Evolutionary conservation across 2,888 invertebrate genomes (phyloP).

Genomic region (Marasmarcha lunaedactyla): DNA sequence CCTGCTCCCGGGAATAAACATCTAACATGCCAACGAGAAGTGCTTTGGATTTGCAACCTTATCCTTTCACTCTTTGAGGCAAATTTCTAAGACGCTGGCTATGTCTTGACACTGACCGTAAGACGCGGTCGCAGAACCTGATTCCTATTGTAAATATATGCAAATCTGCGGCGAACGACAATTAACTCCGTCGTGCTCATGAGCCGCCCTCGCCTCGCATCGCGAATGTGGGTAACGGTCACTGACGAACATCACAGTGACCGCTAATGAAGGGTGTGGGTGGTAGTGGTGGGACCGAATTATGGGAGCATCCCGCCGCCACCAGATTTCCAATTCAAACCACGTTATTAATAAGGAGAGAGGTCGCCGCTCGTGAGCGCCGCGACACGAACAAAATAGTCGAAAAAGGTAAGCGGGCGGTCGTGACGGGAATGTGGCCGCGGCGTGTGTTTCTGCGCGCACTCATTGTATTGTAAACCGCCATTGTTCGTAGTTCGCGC

Average conservation of each 20-base stretch:
- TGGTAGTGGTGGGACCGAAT: slow-evolving; percentile 20
- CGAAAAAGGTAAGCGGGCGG: slow-evolving; percentile 52
- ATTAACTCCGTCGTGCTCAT: slow-evolving; percentile 26
- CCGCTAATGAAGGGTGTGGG: too few species aligned
- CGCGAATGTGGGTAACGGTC: too few species aligned
- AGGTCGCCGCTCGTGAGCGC: slow-evolving; percentile 39
- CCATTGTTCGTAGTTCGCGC: slow-evolving; percentile 65
- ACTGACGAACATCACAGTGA: too few species aligned
- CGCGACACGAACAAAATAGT: slow-evolving; percentile 48
- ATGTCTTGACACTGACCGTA: slow-evolving; percentile 29
- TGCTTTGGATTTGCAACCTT: slow-evolving; percentile 3
- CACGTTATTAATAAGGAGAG: slow-evolving; percentile 61
- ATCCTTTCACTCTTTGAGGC: slow-evolving; percentile 9
- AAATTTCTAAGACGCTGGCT: slow-evolving; percentile 16
- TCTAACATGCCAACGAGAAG: not conserved
- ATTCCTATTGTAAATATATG: slow-evolving; percentile 62
- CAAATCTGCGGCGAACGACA: slow-evolving; percentile 46
- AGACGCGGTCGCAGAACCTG: slow-evolving; percentile 44
- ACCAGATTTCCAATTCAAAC: slow-evolving; percentile 46
- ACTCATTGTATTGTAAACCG: slow-evolving; percentile 66
- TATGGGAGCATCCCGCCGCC: slow-evolving; percentile 20
- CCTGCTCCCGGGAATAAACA: not conserved
- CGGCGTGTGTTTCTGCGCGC: slow-evolving; percentile 52
- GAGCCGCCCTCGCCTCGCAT: not conserved
- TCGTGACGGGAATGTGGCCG: slow-evolving; percentile 65